phyloP scores from a whole-genome alignment of 2,113 vertebrate genomes.

The Sapajus apella region DNA sequence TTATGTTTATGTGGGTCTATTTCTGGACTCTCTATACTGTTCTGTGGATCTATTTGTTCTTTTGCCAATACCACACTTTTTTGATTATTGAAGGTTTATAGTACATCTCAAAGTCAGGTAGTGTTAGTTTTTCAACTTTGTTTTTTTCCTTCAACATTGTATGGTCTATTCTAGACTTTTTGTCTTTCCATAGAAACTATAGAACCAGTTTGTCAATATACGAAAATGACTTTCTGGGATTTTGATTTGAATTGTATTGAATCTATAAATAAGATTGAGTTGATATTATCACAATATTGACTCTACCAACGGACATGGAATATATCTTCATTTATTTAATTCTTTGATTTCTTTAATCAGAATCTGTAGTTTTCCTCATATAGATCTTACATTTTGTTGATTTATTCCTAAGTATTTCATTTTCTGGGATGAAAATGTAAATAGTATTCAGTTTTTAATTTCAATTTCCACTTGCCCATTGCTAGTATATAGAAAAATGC shows the following conservation, averaged over 20 bases:
- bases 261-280: neutral
- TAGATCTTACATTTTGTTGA: neutral
- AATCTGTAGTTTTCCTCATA: neutral
- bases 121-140: neutral
- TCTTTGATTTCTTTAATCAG: neutral
- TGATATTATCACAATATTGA: neutral
- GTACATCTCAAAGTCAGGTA: neutral
- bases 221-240: neutral
- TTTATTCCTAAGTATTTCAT: neutral
- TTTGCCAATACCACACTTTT: neutral
- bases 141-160: neutral
- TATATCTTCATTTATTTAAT: neutral
- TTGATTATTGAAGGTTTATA: neutral
- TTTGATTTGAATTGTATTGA: neutral
- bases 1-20: neutral
- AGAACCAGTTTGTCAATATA: neutral
- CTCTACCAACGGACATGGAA: neutral
- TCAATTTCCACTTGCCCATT: neutral
- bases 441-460: neutral
- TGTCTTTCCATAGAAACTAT: neutral
- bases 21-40: neutral
- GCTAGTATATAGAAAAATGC: neutral
- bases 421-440: neutral
- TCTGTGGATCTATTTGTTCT: neutral
- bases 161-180: neutral